Base-by-base conservation (phyloP, 2,797 vertebrate species). In the Poecilia picta region DNA sequence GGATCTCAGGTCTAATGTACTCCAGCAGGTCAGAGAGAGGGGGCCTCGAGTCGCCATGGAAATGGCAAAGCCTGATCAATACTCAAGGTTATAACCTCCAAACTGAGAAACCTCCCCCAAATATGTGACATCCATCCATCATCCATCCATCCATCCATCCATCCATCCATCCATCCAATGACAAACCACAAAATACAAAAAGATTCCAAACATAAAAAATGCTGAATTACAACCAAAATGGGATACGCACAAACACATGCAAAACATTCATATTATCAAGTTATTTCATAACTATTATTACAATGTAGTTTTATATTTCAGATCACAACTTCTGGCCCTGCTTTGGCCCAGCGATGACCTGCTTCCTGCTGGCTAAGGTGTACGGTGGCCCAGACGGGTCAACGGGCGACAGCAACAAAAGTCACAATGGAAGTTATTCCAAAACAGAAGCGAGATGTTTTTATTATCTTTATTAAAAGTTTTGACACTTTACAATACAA, bases 1-100 rank as follows among this genome's bases (percentile, higher is more conserved):
- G 97, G 97, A 98, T 99, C 98, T 98, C 97, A 97, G 96, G 95
- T 97, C 96, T 98, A 98, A 98, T 98, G 97, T 97, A 97, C 97
- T 97, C 95, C 97, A 98, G 97, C 97, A 98, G 97, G 95, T 97
- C 96, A 95, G 95, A 95, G 95, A 95, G 95, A 95, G 94, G 95
- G 96, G 94, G 96, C 91, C 96, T 96, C 94, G 95, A 95, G 97
- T 97, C 96, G 93, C 97, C 97, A 96, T 98, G 97, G 97, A 98
- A 98, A 98, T 98, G 96, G 97, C 96, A 97, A 97, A 97, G 94
- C 95, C 96, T 94, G 97, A 98, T 98, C 98, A 97, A 99, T 99
- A 97, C 96, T 95, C 96, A 97, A 98, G 97, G 98, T 98, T 96
- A 94, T 0, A 94, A 97, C 97, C 97, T 93, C 92, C 82, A 91